Conservation (phyloP, 1,140 invertebrate species). For the Rhopalosiphum maidis region DNA sequence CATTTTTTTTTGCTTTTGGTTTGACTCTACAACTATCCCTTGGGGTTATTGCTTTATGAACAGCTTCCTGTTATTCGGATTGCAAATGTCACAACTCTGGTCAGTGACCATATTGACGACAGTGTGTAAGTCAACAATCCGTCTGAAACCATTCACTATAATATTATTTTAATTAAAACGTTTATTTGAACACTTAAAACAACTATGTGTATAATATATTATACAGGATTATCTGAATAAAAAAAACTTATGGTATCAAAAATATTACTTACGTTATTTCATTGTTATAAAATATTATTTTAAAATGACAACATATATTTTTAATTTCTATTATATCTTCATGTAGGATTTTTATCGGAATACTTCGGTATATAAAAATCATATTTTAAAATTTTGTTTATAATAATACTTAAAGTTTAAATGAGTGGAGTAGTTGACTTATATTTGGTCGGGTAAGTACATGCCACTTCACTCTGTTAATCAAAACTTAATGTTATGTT, state of each 20-base stretch:
- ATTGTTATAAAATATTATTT: not conserved
- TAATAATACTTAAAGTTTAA: not conserved
- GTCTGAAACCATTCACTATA: not conserved
- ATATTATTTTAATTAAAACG: not conserved
- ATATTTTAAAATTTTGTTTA: not conserved
- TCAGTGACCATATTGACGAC: not conserved
- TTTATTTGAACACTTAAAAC: not conserved
- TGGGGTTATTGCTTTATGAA: not conserved
- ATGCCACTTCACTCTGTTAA: not conserved
- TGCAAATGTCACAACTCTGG: not conserved
- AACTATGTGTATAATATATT: not conserved
- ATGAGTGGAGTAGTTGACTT: not conserved
- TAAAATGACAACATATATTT: not conserved
- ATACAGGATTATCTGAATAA: not conserved
- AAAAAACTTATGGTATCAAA: not conserved
- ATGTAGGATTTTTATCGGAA: not conserved
- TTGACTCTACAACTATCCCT: not conserved
- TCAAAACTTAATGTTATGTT: too few species aligned
- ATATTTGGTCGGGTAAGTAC: not conserved
- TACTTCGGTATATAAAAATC: not conserved
- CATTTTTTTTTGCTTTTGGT: not conserved
- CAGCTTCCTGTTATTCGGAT: not conserved
- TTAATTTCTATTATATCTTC: not conserved
- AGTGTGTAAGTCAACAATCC: not conserved
- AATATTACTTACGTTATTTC: not conserved